Evolutionary conservation across 1,140 invertebrate genomes (phyloP), one percentile per base, ranked within the genome.

Genomic region (Cheumatopsyche charites): DNA sequence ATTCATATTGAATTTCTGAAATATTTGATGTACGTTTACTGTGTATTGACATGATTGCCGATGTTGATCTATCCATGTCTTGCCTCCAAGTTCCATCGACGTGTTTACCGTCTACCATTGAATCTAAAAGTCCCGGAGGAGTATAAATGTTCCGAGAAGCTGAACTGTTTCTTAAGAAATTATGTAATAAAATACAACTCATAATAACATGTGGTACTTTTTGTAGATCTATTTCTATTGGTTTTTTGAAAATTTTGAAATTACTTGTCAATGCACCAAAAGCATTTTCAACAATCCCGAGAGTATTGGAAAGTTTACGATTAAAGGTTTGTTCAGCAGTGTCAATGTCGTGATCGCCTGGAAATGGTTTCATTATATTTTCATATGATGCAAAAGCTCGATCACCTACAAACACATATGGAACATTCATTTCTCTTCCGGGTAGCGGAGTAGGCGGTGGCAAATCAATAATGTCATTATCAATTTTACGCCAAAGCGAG

Each of bases 131-230:
- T 21, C 19, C 52, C 12, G 52, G 52, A 12, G 23, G 52, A 12
- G 52, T 15, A 58, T 58, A 58, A 11, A 58, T 25, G 23, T 58
- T 12, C 12, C 12, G 23, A 19, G 52, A 58, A n/a, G 23, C 17
- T 58, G 11, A 19, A 19, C 52, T 58, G 15, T 58, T 58, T 58
- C 52, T 58, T 19, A 58, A 58, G 19, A 58, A 4, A 25, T 58
- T 58, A 19, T 58, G 52, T 19, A 58, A 58, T 19, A n/a, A 58
- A 21, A 58, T 19, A 19, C 52, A 58, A 21, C n/a, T 45, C 11
- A 45, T 45, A 45, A 15, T 45, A 12, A 45, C 43, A 45, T n/a
- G 13, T n/a, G 43, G 17, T 12, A 19, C 52, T 58, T 58, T 58
- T 12, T 58, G 11, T 12, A 19, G 15, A 12, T 19, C 9, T 9